phyloP scores from a whole-genome alignment of 2,113 vertebrate genomes.

The Formicarius rufipectus region DNA sequence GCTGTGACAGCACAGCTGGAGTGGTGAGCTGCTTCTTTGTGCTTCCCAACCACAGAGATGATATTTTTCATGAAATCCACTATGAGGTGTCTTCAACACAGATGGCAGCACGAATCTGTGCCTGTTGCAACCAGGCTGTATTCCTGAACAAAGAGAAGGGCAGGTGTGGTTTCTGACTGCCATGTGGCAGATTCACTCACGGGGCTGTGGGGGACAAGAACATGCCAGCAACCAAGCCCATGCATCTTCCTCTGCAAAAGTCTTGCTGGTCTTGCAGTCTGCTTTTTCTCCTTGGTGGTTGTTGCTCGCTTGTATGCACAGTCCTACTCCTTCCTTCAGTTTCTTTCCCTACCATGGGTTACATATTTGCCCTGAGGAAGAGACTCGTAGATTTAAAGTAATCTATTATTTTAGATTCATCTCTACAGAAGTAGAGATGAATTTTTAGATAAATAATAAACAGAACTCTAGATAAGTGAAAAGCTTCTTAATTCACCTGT shows the following conservation, averaged over 20 bases:
- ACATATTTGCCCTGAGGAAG: neutral
- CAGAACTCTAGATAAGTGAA: neutral
- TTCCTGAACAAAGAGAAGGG: neutral
- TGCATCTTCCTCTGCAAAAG: neutral
- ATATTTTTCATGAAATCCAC: neutral
- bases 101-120: neutral
- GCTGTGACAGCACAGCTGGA: neutral
- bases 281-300: neutral
- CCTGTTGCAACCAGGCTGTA: neutral
- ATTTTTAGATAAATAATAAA: neutral
- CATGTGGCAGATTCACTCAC: neutral
- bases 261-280: neutral
- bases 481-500: neutral
- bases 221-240: accelerated
- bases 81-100: neutral
- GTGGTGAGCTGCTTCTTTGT: neutral
- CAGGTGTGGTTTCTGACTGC: neutral
- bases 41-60: neutral
- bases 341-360: neutral
- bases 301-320: neutral
- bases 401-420: neutral
- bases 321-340: neutral
- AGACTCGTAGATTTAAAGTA: neutral
- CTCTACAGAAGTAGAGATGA: neutral
- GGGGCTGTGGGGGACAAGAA: neutral